These are phyloP conservation scores for Gymnothorax reevesii DNA, from an alignment of 2,797 vertebrate species.

Conservation along the genomic window DNA sequence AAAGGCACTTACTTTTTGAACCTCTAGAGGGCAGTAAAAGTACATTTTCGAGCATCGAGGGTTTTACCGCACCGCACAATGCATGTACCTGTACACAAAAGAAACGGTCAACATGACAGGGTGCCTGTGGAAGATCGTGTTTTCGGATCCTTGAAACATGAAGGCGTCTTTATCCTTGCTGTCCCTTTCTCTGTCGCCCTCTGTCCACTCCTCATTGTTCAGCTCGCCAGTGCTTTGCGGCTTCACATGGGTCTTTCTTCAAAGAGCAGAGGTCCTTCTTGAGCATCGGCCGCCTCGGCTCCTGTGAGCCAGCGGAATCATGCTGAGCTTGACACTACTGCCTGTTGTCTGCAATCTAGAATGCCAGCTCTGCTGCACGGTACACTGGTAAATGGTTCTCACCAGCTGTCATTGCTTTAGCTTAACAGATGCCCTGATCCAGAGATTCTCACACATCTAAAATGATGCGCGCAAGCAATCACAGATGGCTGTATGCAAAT, in stretches of 20 bases:
- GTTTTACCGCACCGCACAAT: constrained; percentile 41
- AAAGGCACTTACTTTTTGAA: constrained; percentile 33
- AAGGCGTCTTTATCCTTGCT: constrained; percentile 50
- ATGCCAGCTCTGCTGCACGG: not conserved
- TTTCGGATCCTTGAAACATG: not conserved
- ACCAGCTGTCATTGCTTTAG: not conserved
- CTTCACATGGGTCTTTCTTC: constrained; percentile 2
- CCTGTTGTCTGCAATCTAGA: not conserved
- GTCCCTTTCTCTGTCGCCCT: constrained; percentile 35
- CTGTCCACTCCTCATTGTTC: constrained; percentile 39
- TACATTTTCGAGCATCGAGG: constrained; percentile 51
- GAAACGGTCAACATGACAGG: constrained; percentile 60
- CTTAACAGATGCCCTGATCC: constrained; percentile 10
- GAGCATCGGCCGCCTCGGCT: not conserved
- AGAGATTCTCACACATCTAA: not conserved
- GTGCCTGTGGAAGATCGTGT: not conserved
- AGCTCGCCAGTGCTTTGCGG: constrained; percentile 26
- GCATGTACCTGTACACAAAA: constrained; percentile 53
- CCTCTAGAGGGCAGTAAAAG: constrained; percentile 79
- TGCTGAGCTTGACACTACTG: constrained; percentile 10
- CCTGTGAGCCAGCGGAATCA: not conserved
- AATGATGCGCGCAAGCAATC: not conserved
- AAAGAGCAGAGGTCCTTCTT: not conserved
- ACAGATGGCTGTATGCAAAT: not conserved
- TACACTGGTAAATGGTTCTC: not conserved